Base-by-base conservation (phyloP, 1,140 invertebrate genomes). In the Dendroctonus valens region DNA sequence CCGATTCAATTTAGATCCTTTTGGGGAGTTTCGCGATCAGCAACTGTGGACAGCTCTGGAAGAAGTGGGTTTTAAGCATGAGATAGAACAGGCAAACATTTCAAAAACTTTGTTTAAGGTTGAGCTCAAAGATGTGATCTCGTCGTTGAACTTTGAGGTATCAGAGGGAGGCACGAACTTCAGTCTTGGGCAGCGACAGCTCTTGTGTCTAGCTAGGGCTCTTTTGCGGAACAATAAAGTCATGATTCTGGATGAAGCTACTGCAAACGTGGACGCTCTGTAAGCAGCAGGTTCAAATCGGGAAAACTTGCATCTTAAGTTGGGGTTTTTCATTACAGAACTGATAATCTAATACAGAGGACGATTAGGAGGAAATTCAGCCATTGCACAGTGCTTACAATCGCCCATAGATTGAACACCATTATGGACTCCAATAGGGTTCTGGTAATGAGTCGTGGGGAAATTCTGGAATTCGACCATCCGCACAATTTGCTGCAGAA, bases 151-250 rank as follows among this genome's bases (percentile, higher is more conserved):
- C 46, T 84, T 84, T 40, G 76, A 83, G 72, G 83, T 93, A 1
- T 81, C 84, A 0, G 86, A 89, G 75, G 85, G 87, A 12, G 92
- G 92, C 2, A 78, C 82, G 6, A 94, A 94, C 74, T 89, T 94
- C 64, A 93, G 90, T 69, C 87, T 92, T 12, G 93, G 93, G 0
- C 91, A 95, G 77, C 81, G 90, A 54, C 93, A 96, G 70, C 77
- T 96, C 0, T 79, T 96, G 39, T 96, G 94, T 71, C 78, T 96
- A 57, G 91, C 90, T 6, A 82, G 92, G 57, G 91, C 91, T 40
- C 87, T 94, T 68, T 79, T 95, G 6, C 69, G 80, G 42, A 83
- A 89, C 54, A 82, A 80, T 60, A 79, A 79, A 64, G 80, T 91
- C 63, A 79, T 87, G 5, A 75, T 87, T 11, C 73, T 87, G 60